Evolutionary conservation across 2,888 invertebrate genomes (phyloP).

Genomic region (Microctonus aethiopoides): DNA sequence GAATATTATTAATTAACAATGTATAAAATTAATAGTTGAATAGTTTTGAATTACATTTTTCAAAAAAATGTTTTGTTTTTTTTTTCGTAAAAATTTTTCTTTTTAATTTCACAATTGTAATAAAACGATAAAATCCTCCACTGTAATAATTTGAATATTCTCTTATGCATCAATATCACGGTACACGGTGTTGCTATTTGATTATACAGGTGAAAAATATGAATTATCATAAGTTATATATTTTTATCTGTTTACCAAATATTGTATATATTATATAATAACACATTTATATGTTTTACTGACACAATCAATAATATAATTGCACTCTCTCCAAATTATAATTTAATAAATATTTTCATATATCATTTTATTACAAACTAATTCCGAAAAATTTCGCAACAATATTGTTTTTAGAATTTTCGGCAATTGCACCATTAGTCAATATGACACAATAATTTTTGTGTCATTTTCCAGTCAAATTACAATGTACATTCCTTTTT

Average conservation of each 20-base stretch:
- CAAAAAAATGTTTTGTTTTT: background rate
- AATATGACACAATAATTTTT: background rate
- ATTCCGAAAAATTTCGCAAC: background rate
- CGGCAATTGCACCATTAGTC: background rate
- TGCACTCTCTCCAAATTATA: background rate
- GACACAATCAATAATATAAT: too few relatives aligned
- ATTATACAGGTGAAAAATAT: background rate
- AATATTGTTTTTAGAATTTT: background rate
- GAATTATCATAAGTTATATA: background rate
- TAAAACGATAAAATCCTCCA: slow-evolving; percentile 2
- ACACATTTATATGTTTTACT: background rate
- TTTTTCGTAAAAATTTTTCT: background rate
- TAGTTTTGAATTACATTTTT: too few relatives aligned
- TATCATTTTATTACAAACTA: background rate
- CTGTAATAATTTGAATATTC: background rate
- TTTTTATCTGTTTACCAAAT: background rate
- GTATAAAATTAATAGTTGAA: slow-evolving; percentile 16
- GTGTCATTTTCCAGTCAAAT: background rate
- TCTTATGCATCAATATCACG: background rate
- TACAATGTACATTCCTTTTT: background rate
- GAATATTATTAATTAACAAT: background rate
- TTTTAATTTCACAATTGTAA: slow-evolving; percentile 5
- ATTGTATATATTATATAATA: background rate
- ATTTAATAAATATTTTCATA: background rate
- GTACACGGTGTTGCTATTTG: background rate